Base-by-base conservation (phyloP, 2,888 invertebrate genomes). In the Gisinianus flammeolus region DNA sequence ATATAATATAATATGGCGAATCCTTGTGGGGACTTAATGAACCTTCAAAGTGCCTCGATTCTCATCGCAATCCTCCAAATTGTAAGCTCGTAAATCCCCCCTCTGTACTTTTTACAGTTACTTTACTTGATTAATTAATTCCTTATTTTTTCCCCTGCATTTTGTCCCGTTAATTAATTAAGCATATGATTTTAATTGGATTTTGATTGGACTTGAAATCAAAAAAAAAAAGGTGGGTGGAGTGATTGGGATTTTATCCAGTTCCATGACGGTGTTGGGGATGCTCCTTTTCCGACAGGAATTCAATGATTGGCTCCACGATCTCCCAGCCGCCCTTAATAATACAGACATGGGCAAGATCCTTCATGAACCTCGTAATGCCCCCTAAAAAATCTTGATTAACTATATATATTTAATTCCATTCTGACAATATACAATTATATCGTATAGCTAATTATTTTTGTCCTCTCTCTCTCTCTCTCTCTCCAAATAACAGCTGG, bases 181-280 rank as follows among this genome's bases (percentile, higher is more conserved):
- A n/a, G n/a, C n/a, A n/a, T n/a, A 44, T 44, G 10, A 58, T 58
- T 58, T 58, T 22, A 58, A 64, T 28, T 64, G 8, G 16, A 5
- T 54, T 12, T 22, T 26, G 26, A 44, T 70, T 70, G 2, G n/a
- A n/a, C n/a, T n/a, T n/a, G n/a, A n/a, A n/a, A n/a, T n/a, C n/a
- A n/a, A n/a, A n/a, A n/a, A n/a, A n/a, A n/a, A n/a, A n/a, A 2
- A 70, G 70, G 70, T 70, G 10, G 70, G 70, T 26, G 70, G 54
- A 28, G 22, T 70, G 2, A 70, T 70, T 26, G 70, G 70, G 26
- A 70, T 70, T 3, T 28, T 70, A 24, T 70, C 54, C 19, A 70
- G 70, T n/a, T 44, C 28, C n/a, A 54, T 70, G 10, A 70, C 70
- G 10, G 70, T 70, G 1, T 22, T 70, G 6, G 70, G 70, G 5